A percentile compares a stretch with the other conserved stretches of the same genome.
phyloP scores from a whole-genome alignment of 1,140 invertebrate genomes.

The Popillia japonica region DNA sequence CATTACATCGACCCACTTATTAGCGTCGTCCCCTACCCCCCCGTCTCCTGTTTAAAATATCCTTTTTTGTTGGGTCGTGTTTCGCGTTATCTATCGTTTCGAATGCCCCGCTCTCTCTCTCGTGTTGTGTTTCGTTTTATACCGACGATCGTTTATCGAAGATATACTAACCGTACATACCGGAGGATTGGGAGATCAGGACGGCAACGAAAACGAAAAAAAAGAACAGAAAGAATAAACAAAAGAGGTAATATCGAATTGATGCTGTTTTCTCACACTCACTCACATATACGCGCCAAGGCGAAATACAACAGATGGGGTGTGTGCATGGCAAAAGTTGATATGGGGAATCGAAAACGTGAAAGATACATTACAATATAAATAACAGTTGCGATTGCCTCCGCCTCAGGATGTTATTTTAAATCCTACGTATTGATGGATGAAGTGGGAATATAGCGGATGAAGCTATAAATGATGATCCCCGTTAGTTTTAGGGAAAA shows the following conservation, averaged over 20 bases:
- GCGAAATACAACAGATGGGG: background rate
- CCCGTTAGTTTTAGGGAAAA: background rate
- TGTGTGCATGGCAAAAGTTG: background rate
- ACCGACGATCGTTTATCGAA: background rate
- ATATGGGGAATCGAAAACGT: background rate
- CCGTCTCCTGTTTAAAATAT: background rate
- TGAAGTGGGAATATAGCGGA: too few species aligned
- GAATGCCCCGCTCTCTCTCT: background rate
- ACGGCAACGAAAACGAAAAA: background rate
- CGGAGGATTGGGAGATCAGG: background rate
- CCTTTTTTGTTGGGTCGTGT: background rate
- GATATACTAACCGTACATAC: background rate
- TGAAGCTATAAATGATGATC: too few species aligned
- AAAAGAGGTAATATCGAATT: background rate
- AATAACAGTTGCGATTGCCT: background rate
- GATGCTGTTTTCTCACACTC: too few species aligned
- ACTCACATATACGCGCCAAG: background rate
- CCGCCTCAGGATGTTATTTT: background rate
- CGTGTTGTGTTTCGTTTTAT: background rate
- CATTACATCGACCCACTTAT: background rate
- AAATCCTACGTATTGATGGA: too few species aligned
- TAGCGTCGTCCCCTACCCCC: background rate
- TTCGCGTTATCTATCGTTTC: too few species aligned
- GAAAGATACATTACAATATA: background rate
- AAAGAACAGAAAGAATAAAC: background rate